These are phyloP conservation scores for Cheiracanthium punctorium DNA, from an alignment of 2,888 invertebrate genomes.

Conservation along the genomic window DNA sequence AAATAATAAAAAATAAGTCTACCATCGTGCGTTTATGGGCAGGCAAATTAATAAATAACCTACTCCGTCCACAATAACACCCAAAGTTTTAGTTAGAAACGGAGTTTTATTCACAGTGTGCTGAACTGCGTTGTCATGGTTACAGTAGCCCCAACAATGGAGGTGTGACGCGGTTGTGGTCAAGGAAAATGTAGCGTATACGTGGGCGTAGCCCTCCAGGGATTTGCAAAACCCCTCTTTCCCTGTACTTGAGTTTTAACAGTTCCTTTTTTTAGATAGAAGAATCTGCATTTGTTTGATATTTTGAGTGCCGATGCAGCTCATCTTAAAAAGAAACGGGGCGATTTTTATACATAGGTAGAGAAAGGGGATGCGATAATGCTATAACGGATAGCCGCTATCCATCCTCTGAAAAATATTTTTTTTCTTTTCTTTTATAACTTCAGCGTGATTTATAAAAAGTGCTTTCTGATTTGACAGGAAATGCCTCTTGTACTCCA, in stretches of 20 bases:
- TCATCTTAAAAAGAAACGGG: no score
- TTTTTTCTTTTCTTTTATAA: neutral
- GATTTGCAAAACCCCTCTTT: constrained; percentile 3
- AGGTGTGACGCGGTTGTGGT: constrained; percentile 52
- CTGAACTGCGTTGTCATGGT: constrained; percentile 56
- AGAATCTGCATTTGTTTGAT: constrained; percentile 10
- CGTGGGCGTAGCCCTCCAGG: constrained; percentile 21
- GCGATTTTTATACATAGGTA: no score
- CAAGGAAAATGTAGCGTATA: constrained; percentile 36
- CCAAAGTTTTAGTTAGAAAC: constrained; percentile 59
- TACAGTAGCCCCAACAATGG: constrained; percentile 58
- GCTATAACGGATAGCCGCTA: neutral
- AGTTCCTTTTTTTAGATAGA: constrained; percentile 6
- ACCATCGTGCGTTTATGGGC: constrained; percentile 30
- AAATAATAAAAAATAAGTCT: constrained; percentile 19
- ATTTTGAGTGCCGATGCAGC: neutral
- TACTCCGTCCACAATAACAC: constrained; percentile 12
- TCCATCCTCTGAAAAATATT: neutral
- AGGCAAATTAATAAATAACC: constrained; percentile 68
- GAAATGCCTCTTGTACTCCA: no score
- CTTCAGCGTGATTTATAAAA: no score
- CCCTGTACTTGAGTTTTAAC: constrained; percentile 6
- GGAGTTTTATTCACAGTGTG: constrained; percentile 64
- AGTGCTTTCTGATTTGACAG: no score
- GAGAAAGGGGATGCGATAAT: neutral